Conservation (phyloP, 2,113 vertebrate species). For the Toxotes jaculatrix region DNA sequence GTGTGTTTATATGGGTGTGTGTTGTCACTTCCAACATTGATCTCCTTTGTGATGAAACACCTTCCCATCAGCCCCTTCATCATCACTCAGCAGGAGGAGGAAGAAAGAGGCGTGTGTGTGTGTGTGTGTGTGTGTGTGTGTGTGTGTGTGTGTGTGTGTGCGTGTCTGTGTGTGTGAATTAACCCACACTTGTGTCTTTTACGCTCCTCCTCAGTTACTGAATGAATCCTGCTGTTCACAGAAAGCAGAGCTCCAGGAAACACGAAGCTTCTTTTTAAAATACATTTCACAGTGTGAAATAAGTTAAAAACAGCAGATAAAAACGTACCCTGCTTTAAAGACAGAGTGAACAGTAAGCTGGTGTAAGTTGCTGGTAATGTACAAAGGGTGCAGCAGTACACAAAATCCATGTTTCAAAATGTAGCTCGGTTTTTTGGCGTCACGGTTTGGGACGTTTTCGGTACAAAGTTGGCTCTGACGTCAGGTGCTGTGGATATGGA, state of each 20-base stretch:
- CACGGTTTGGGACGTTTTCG: neutral
- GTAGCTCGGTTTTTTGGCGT: neutral
- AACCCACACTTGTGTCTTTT: neutral
- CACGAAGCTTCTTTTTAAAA: neutral
- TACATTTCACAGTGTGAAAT: neutral
- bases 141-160: constrained; percentile 2
- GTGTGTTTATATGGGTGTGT: constrained; percentile 41
- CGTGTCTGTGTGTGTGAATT: constrained; percentile 1
- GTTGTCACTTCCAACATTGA: constrained; percentile 71
- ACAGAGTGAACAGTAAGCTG: too few relatives aligned
- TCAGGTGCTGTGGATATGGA: neutral
- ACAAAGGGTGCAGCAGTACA: too few relatives aligned
- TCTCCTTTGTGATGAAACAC: constrained; percentile 72
- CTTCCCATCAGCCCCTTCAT: constrained; percentile 67
- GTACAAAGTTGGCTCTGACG: neutral
- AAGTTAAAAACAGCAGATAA: neutral
- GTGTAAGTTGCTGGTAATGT: neutral
- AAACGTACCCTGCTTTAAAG: neutral
- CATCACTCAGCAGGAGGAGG: constrained; percentile 55
- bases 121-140: constrained; percentile 9
- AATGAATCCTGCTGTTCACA: constrained; percentile 11
- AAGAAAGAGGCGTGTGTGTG: constrained; percentile 9
- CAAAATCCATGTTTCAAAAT: neutral
- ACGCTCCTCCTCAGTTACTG: neutral
- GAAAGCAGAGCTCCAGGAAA: neutral